phyloP scores from a whole-genome alignment of 2,113 vertebrate species.

The Embiotoca jacksoni region DNA sequence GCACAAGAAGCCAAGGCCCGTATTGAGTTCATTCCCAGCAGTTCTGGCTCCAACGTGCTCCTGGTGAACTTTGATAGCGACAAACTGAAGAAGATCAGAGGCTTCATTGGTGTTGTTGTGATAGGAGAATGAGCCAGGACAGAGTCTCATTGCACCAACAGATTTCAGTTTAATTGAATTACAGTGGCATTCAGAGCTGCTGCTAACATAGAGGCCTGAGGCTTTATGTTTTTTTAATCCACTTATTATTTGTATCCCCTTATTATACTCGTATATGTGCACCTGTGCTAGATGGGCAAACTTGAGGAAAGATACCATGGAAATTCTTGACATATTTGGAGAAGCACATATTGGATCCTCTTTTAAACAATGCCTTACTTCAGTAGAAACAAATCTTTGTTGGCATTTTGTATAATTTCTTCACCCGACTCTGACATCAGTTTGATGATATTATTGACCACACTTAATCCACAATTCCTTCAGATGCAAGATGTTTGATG shows the following conservation, averaged over 20 bases:
- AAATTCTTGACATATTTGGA: no score
- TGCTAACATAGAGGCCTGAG: fast-evolving
- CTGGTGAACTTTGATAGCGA: conserved; percentile 91
- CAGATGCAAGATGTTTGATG: no score
- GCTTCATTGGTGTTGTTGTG: conserved; percentile 65
- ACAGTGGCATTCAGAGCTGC: background rate
- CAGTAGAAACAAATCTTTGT: no score
- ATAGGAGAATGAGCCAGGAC: conserved; percentile 11
- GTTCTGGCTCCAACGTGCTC: conserved; percentile 82
- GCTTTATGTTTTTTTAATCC: background rate
- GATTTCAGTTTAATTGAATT: background rate
- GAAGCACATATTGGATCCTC: no score
- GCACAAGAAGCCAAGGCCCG: conserved; percentile 77
- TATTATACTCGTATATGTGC: no score
- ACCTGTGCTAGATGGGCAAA: no score
- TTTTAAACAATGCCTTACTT: no score
- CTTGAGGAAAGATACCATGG: no score
- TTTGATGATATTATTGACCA: no score
- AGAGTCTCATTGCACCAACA: background rate
- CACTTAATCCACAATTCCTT: no score
- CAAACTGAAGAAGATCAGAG: conserved; percentile 88
- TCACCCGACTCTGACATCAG: no score
- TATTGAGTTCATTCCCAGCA: conserved; percentile 82
- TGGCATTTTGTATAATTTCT: no score
- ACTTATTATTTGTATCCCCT: background rate